Conservation (phyloP, 2,797 vertebrate genomes). For the Austrolebias charrua region DNA sequence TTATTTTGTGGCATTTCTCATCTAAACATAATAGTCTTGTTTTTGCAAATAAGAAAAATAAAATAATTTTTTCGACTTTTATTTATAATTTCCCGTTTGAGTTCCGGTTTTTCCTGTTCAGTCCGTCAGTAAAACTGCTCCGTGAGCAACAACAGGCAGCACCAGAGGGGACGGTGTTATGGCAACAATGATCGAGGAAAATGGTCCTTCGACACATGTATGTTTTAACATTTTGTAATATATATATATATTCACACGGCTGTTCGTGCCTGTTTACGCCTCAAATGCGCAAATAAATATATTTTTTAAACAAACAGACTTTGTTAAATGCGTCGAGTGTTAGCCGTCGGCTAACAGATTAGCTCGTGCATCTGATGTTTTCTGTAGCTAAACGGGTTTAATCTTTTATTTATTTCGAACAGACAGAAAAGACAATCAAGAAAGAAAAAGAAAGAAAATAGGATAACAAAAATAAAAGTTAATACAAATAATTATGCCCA, state of each 20-base stretch:
- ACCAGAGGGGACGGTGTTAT: constrained; percentile 34
- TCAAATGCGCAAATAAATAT: accelerated
- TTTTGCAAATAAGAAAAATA: not conserved
- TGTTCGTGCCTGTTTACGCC: accelerated
- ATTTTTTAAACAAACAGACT: too few relatives aligned
- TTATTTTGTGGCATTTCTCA: too few relatives aligned
- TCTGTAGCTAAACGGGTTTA: not conserved
- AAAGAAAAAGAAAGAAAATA: too few relatives aligned
- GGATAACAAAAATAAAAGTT: too few relatives aligned
- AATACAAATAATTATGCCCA: too few relatives aligned
- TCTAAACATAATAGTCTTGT: not conserved
- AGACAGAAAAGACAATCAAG: too few relatives aligned
- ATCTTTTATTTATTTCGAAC: too few relatives aligned
- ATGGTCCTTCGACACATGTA: constrained; percentile 74
- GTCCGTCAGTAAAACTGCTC: constrained; percentile 59
- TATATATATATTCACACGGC: accelerated
- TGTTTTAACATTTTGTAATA: constrained; percentile 13
- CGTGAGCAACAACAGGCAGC: constrained; percentile 28
- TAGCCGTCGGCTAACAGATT: constrained; percentile 23
- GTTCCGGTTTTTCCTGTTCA: constrained; percentile 61
- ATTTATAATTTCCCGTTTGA: not conserved
- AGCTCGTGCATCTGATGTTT: constrained; percentile 12
- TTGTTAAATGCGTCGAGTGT: not conserved
- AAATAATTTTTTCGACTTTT: too few relatives aligned
- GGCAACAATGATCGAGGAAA: constrained; percentile 77